phyloP scores from a whole-genome alignment of 2,113 vertebrate species.

The Tachysurus vachellii region DNA sequence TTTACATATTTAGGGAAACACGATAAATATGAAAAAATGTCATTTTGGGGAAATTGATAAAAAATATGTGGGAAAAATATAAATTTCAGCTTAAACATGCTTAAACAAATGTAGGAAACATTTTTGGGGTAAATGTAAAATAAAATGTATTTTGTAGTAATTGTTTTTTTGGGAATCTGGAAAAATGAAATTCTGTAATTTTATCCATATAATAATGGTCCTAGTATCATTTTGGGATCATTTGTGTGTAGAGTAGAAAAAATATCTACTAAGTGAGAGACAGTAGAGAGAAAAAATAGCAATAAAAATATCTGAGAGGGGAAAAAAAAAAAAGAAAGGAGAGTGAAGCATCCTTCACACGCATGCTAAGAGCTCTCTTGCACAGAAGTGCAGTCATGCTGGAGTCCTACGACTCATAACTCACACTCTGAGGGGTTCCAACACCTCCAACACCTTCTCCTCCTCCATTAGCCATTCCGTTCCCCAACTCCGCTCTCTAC shows the following conservation, averaged over 20 bases:
- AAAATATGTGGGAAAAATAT: background rate
- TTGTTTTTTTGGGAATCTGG: background rate
- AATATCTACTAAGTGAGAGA: background rate
- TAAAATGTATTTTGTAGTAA: background rate
- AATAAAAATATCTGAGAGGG: background rate
- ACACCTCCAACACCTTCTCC: conserved; percentile 23
- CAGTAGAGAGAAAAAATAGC: background rate
- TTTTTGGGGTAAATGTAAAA: background rate
- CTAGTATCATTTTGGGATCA: background rate
- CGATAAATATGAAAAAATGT: too few relatives aligned
- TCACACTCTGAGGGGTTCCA: conserved; percentile 20
- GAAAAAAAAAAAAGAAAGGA: background rate
- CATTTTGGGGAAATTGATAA: background rate
- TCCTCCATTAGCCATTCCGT: conserved; percentile 32
- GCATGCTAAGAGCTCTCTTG: conserved; percentile 44
- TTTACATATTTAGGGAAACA: too few relatives aligned
- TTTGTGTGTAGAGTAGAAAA: background rate
- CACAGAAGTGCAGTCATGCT: conserved; percentile 33
- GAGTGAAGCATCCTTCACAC: conserved; percentile 39
- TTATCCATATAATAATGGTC: background rate
- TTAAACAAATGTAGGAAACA: background rate
- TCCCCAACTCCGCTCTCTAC: conserved; percentile 42
- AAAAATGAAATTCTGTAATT: background rate
- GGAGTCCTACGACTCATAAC: conserved; percentile 40
- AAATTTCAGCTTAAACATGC: background rate